phyloP scores from a whole-genome alignment of 2,113 vertebrate species.

The Solea solea region DNA sequence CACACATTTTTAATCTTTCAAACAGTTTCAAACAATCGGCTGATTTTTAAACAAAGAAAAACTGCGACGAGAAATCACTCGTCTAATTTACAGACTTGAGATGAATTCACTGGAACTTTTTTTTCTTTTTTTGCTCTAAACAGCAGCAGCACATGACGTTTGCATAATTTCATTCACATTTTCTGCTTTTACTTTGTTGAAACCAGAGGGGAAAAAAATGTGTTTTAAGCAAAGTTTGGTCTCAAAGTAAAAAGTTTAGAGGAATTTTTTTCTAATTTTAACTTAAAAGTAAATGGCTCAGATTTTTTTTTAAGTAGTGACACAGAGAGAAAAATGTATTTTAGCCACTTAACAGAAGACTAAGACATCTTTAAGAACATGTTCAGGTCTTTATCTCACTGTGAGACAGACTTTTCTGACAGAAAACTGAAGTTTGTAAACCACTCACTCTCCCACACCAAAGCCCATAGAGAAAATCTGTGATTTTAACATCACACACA shows the following conservation, averaged over 20 bases:
- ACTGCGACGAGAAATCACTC: too few relatives aligned
- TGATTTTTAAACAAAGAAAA: too few relatives aligned
- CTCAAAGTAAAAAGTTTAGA: constrained; percentile 6
- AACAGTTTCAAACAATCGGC: too few relatives aligned
- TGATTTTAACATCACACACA: too few relatives aligned
- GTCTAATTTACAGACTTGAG: background rate
- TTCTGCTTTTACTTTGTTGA: constrained; percentile 21
- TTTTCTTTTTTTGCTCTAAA: constrained; percentile 22
- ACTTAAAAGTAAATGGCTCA: constrained; percentile 36
- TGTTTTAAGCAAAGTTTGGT: background rate
- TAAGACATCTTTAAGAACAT: too few relatives aligned
- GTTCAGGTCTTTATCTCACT: too few relatives aligned
- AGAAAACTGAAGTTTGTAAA: too few relatives aligned
- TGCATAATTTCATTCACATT: constrained; percentile 65
- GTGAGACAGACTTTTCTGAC: too few relatives aligned
- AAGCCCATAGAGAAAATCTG: too few relatives aligned
- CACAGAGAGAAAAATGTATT: constrained; percentile 2
- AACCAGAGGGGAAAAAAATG: background rate
- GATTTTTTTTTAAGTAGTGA: background rate
- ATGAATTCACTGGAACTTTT: background rate
- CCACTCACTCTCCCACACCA: too few relatives aligned
- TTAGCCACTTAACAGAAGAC: too few relatives aligned
- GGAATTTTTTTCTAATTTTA: constrained; percentile 26
- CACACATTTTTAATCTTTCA: too few relatives aligned
- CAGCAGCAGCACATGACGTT: constrained; percentile 23